Evolutionary conservation across 1,140 invertebrate genomes (phyloP).

Genomic region (Belonocnema kinseyi): DNA sequence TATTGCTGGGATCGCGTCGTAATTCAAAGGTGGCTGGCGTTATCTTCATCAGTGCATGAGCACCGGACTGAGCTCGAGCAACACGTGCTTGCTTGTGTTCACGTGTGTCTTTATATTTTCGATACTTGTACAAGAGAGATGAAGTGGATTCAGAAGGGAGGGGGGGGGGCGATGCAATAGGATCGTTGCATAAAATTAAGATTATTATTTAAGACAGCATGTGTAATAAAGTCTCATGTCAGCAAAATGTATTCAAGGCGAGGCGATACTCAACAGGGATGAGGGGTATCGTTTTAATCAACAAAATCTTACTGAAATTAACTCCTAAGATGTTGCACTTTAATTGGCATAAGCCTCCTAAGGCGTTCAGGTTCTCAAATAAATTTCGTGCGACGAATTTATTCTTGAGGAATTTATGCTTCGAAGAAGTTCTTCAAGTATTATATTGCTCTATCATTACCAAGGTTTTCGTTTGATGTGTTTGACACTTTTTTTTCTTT

Average conservation of each 20-base stretch:
- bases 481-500: no score
- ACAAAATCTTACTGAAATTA: constrained; percentile 24
- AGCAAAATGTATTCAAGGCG: constrained; percentile 11
- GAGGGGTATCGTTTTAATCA: constrained; percentile 30
- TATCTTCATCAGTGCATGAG: constrained; percentile 72
- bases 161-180: constrained; percentile 6
- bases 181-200: constrained; percentile 31
- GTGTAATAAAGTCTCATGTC: constrained; percentile 22
- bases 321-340: constrained; percentile 28
- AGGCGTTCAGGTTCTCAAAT: constrained; percentile 2
- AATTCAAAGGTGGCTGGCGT: constrained; percentile 74
- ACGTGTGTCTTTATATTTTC: constrained; percentile 38
- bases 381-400: constrained; percentile 1
- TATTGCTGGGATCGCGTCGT: constrained; percentile 70
- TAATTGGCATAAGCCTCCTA: constrained; percentile 25
- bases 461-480: neutral
- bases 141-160: constrained; percentile 12
- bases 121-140: constrained; percentile 30
- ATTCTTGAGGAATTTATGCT: constrained; percentile 8
- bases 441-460: constrained; percentile 12
- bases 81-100: constrained; percentile 48
- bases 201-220: constrained; percentile 27
- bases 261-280: constrained; percentile 16
- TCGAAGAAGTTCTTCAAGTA: constrained; percentile 13
- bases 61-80: constrained; percentile 36